Percentiles rank a stretch among this genome's conserved stretches.
These are phyloP conservation scores for Manduca sexta DNA, from an alignment of 1,140 invertebrate species.

Conservation along the genomic window DNA sequence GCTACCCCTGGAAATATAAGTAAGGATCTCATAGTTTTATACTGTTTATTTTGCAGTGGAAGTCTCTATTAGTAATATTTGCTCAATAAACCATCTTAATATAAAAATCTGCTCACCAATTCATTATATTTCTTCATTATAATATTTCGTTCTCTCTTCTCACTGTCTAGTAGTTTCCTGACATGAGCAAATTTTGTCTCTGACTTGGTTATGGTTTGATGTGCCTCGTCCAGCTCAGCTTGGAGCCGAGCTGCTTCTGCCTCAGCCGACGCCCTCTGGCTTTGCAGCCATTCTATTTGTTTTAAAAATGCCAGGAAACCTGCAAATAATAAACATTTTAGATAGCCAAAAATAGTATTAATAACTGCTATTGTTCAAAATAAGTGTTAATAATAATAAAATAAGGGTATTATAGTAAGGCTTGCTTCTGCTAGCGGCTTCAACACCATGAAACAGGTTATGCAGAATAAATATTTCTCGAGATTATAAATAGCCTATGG, in stretches of 20 bases:
- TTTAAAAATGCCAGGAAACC: conserved; percentile 82
- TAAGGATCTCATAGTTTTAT: too few species aligned
- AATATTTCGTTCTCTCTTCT: conserved; percentile 78
- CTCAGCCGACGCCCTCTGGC: conserved; percentile 79
- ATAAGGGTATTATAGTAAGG: too few species aligned
- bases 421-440: too few species aligned
- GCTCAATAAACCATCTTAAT: neutral
- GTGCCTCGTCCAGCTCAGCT: conserved; percentile 77
- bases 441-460: too few species aligned
- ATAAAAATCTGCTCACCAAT: conserved; percentile 35
- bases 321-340: conserved; percentile 34
- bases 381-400: too few species aligned
- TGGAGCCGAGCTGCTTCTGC: conserved; percentile 80
- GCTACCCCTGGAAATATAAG: too few species aligned
- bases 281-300: conserved; percentile 80
- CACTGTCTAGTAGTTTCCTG: conserved; percentile 83
- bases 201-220: conserved; percentile 78
- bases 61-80: too few species aligned
- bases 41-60: too few species aligned
- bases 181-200: conserved; percentile 86
- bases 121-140: conserved; percentile 64
- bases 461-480: too few species aligned
- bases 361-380: too few species aligned
- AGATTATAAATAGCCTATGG: too few species aligned
- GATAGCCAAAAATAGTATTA: too few species aligned